Evolutionary conservation across 2,113 vertebrate genomes (phyloP).

Genomic region (Petaurus breviceps): DNA sequence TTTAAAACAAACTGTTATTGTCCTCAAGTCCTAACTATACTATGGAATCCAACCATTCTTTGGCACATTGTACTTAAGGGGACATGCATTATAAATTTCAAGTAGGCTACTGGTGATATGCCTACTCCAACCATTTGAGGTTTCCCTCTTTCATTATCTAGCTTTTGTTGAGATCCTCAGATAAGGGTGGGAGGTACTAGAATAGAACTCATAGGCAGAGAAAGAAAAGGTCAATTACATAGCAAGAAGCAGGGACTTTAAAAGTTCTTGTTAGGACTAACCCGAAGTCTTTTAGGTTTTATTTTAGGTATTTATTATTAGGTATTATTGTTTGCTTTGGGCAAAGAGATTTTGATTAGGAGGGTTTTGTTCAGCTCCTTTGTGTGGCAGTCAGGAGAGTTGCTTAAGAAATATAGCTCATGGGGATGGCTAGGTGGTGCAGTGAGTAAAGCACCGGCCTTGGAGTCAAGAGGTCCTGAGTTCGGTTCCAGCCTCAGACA

Average conservation of each 20-base stretch:
- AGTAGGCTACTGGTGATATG: background rate
- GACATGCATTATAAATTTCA: background rate
- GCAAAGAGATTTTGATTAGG: background rate
- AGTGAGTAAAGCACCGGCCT: no score
- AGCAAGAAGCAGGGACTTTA: background rate
- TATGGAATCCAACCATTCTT: background rate
- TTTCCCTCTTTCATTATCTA: accelerated
- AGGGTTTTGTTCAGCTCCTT: background rate
- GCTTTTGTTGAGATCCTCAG: background rate
- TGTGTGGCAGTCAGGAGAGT: no score
- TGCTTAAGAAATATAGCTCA: background rate
- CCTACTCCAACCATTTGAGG: background rate
- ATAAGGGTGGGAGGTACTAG: no score
- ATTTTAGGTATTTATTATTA: no score
- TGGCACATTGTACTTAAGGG: background rate
- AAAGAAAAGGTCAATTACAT: background rate
- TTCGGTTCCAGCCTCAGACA: no score
- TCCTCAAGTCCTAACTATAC: background rate
- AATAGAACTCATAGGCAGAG: background rate
- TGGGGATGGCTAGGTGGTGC: no score
- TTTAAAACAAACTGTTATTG: background rate
- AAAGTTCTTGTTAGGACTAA: background rate
- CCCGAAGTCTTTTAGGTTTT: background rate
- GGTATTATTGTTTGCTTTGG: background rate
- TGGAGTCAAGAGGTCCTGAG: no score